Base-by-base conservation (phyloP, 1,140 invertebrate genomes). In the Heliothis virescens region DNA sequence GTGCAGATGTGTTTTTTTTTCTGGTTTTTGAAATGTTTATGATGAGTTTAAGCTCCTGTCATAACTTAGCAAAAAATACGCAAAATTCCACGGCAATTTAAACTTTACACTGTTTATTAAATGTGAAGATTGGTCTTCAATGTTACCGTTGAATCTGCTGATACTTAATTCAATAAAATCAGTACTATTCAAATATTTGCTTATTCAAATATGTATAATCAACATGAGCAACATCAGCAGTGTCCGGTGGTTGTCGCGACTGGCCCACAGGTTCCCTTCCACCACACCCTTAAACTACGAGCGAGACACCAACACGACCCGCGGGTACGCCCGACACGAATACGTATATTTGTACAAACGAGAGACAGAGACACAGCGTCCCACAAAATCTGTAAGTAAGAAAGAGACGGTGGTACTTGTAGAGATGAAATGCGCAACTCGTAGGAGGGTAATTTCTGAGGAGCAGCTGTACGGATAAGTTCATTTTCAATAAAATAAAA, bases 401-500 rank as follows among this genome's bases (percentile, higher is more conserved):
- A 86, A 52, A 82, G 82, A 79, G 85, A 84, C 57, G 57, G 81
- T 57, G 13, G 26, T 53, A 82, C 67, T 15, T 52, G 57, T 74
- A 48, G 78, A 82, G 81, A 82, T 85, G 76, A 84, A 87, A 86
- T 85, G 85, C 86, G 83, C 83, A 86, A 84, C 83, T 79, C 69
- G 75, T 57, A 67, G 69, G 81, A 82, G 80, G 79, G 84, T 79
- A 83, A 84, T 84, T 84, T 86, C 82, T 81, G 69, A 71, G 63
- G 78, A 85, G 81, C 86, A 89, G 85, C 86, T 87, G 87, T 82
- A 57, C 75, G 83, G 74, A 84, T 84, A 85, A 84, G 82, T 87
- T 86, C 80, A 85, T 88, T 89, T 89, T 88, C 86, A 88, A 89
- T 88, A 88, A 88, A 87, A 87, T 87, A 83, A 85, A 82, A 81